These are phyloP conservation scores for Meda fulgida DNA, from an alignment of 2,797 vertebrate species.

Conservation along the genomic window DNA sequence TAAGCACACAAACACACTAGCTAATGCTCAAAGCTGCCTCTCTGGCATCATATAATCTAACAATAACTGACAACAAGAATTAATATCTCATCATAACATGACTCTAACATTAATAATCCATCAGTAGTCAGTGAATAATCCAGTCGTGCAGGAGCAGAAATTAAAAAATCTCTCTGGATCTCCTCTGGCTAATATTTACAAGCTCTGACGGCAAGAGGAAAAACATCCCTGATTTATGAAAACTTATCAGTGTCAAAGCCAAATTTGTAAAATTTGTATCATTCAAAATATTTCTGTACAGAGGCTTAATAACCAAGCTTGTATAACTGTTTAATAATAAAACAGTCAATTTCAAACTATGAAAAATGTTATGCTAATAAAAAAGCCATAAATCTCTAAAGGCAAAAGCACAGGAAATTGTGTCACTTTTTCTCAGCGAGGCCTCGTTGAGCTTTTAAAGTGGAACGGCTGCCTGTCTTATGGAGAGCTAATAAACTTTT, in stretches of 20 bases:
- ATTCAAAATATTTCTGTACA: not conserved
- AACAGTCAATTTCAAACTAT: not conserved
- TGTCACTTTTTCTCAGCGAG: slow-evolving; percentile 27
- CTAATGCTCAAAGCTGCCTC: not conserved
- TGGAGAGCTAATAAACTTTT: slow-evolving; percentile 14
- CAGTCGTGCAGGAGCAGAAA: slow-evolving; percentile 20
- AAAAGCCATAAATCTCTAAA: slow-evolving; percentile 16
- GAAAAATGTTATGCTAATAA: not conserved
- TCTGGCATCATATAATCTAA: slow-evolving; percentile 15
- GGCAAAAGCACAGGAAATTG: slow-evolving; percentile 42
- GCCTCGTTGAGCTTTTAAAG: slow-evolving; percentile 12
- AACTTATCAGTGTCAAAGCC: slow-evolving; percentile 33
- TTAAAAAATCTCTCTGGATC: slow-evolving; percentile 31
- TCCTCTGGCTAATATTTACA: slow-evolving; percentile 31
- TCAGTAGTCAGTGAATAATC: slow-evolving; percentile 45
- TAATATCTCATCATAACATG: slow-evolving; percentile 37
- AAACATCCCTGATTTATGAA: slow-evolving; percentile 43
- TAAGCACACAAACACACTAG: slow-evolving; percentile 13
- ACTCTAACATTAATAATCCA: slow-evolving; percentile 36
- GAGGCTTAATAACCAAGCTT: slow-evolving; percentile 16
- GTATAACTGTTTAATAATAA: slow-evolving; percentile 1
- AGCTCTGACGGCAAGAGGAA: slow-evolving; percentile 14
- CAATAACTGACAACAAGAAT: slow-evolving; percentile 19
- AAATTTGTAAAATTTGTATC: slow-evolving; percentile 17
- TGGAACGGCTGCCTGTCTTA: not conserved